These are phyloP conservation scores for Cheilosia scutellata DNA, from an alignment of 2,888 invertebrate genomes.

Conservation along the genomic window DNA sequence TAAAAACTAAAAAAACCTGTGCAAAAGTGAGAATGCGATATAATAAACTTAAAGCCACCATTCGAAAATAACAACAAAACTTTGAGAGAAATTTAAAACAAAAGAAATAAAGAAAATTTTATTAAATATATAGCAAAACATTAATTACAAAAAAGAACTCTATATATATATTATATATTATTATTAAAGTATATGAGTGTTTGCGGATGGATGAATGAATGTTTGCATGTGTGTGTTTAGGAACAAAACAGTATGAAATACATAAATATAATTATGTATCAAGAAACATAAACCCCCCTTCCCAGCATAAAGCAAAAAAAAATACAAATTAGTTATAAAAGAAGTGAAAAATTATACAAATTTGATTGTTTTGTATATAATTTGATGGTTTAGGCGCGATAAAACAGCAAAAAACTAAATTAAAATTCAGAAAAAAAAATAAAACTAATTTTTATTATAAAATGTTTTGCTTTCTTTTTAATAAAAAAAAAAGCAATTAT, in stretches of 20 bases:
- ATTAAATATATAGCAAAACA: slow-evolving; percentile 43
- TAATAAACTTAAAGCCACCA: slow-evolving; percentile 34
- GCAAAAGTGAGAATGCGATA: slow-evolving; percentile 31
- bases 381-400: slow-evolving; percentile 30
- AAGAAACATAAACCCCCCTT: background rate
- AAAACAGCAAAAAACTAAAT: background rate
- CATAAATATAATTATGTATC: slow-evolving; percentile 1
- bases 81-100: slow-evolving; percentile 13
- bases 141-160: slow-evolving; percentile 34
- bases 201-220: slow-evolving; percentile 20
- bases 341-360: slow-evolving; percentile 37
- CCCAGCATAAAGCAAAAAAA: slow-evolving; percentile 11
- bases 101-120: slow-evolving; percentile 38
- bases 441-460: slow-evolving; percentile 10
- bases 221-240: slow-evolving; percentile 17
- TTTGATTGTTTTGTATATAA: slow-evolving; percentile 35
- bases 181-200: slow-evolving; percentile 16
- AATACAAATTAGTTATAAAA: slow-evolving; percentile 58
- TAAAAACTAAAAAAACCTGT: slow-evolving; percentile 18
- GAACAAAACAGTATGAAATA: slow-evolving; percentile 30
- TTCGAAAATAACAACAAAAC: slow-evolving; percentile 10
- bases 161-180: slow-evolving; percentile 14
- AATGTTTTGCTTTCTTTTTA: slow-evolving; percentile 13
- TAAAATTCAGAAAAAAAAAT: background rate
- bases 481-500: slow-evolving; percentile 1